Evolutionary conservation across 2,797 vertebrate genomes (phyloP), one percentile per base, ranked within the genome.

Genomic region (Myotis planiceps): DNA sequence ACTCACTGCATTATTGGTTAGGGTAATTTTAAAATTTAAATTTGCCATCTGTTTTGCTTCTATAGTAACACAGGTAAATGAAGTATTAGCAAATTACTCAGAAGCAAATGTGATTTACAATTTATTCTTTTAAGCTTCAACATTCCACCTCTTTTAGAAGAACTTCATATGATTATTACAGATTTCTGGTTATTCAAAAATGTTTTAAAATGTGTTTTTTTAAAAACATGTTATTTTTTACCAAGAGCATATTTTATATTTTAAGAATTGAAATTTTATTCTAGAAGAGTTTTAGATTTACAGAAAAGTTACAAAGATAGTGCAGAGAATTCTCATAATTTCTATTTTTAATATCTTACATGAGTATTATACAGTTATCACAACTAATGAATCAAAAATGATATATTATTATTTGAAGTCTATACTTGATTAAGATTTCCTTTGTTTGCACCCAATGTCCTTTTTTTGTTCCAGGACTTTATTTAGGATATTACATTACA

Each of bases 191-290:
- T 60, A 83, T 37, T 78, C 32, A 86, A 60, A 91, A 51, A 3
- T 9, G 23, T 65, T 65, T 15, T 39, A 6, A 25, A 78, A 34
- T 76, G 12, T 34, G n/a, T 6, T 42, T 42, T 71, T 71, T 58
- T 23, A 0, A 8, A 32, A 55, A 60, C 45, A 32, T 32, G 18
- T 6, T 13, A 1, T 69, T 87, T 49, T 82, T 88, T 39, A 65
- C 15, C 47, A 74, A 83, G 32, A 27, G 4, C 6, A 42, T 21
- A 42, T 90, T 34, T 71, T 65, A 49, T 18, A 53, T 71, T 90
- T 95, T 63, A 42, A 87, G 63, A 83, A 9, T 85, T 89, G 66
- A 58, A 7, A 63, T 96, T 96, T 53, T 71, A 42, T 90, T 86
- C 53, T 42, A 71, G 16, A 78, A 60, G 58, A 60, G 42, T 55